phyloP scores from a whole-genome alignment of 1,140 invertebrate species.

The Homarus americanus region DNA sequence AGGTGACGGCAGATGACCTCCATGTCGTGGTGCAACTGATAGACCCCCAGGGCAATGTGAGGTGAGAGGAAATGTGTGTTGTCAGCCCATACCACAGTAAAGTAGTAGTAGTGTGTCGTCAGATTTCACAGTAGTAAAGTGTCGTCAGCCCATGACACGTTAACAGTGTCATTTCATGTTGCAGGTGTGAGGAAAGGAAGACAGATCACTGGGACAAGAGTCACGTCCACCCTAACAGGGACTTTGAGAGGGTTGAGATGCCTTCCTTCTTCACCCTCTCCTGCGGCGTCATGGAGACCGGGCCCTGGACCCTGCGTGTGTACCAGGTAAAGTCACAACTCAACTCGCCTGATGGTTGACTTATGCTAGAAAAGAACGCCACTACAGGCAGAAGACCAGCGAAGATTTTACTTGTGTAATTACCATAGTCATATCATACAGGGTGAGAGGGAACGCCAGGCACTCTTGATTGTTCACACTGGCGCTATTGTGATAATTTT shows the following conservation, averaged over 20 bases:
- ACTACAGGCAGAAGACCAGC: neutral
- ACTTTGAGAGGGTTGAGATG: conserved; percentile 48
- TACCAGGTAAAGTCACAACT: conserved; percentile 62
- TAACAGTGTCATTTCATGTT: no score
- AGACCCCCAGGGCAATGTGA: conserved; percentile 41
- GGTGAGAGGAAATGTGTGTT: conserved; percentile 10
- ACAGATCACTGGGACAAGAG: conserved; percentile 39
- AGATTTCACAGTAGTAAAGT: no score
- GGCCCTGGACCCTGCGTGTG: conserved; percentile 36
- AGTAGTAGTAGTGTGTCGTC: no score
- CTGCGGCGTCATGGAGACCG: conserved; percentile 44
- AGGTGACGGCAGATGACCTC: conserved; percentile 27
- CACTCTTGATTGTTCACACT: no score
- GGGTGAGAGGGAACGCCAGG: neutral
- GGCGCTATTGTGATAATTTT: neutral
- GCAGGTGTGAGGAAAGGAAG: conserved; percentile 51
- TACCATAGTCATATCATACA: neutral
- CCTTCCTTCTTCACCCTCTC: conserved; percentile 48
- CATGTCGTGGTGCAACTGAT: conserved; percentile 40
- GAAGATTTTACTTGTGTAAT: neutral
- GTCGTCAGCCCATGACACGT: no score
- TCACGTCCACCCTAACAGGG: conserved; percentile 32
- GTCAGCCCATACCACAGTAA: no score
- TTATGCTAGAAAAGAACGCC: neutral
- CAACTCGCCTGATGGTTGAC: no score